Evolutionary conservation across 2,888 invertebrate species (phyloP).

Genomic region (Altica lythri): DNA sequence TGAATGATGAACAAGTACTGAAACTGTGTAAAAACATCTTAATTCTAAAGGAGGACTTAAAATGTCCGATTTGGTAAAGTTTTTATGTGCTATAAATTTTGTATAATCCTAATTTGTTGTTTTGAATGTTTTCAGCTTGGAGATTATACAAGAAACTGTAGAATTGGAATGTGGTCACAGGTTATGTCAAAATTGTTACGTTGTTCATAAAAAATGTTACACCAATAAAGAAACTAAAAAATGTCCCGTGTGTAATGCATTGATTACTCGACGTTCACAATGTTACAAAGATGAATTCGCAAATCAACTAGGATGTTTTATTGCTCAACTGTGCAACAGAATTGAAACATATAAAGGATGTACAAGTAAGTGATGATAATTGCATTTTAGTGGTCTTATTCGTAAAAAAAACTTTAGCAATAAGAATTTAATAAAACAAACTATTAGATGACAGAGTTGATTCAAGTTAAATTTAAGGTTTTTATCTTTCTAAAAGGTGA

Average conservation of each 20-base stretch:
- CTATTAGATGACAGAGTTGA: no score
- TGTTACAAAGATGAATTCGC: slow-evolving; percentile 27
- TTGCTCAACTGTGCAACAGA: slow-evolving; percentile 19
- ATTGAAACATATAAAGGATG: slow-evolving; percentile 6
- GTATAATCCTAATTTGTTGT: not conserved
- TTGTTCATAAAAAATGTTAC: slow-evolving; percentile 20
- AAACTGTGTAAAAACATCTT: slow-evolving; percentile 7
- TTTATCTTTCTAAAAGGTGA: no score
- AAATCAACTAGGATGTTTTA: slow-evolving; percentile 20
- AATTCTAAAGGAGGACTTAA: slow-evolving; percentile 14
- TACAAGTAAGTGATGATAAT: slow-evolving; percentile 18
- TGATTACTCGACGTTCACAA: slow-evolving; percentile 22
- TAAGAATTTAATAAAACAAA: not conserved
- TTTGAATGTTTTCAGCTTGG: slow-evolving; percentile 28
- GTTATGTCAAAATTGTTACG: slow-evolving; percentile 26
- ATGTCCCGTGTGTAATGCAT: slow-evolving; percentile 30
- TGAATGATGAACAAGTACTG: slow-evolving; percentile 9
- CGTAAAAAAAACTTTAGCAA: not conserved
- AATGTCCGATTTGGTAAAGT: slow-evolving; percentile 25
- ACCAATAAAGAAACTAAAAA: slow-evolving; percentile 10
- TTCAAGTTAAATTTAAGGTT: no score
- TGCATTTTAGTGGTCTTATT: no score
- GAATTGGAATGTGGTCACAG: slow-evolving; percentile 32
- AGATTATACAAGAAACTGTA: slow-evolving; percentile 25
- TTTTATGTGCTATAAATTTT: not conserved